Evolutionary conservation across 2,113 vertebrate genomes (phyloP).

Genomic region (Hyperoodon ampullatus): DNA sequence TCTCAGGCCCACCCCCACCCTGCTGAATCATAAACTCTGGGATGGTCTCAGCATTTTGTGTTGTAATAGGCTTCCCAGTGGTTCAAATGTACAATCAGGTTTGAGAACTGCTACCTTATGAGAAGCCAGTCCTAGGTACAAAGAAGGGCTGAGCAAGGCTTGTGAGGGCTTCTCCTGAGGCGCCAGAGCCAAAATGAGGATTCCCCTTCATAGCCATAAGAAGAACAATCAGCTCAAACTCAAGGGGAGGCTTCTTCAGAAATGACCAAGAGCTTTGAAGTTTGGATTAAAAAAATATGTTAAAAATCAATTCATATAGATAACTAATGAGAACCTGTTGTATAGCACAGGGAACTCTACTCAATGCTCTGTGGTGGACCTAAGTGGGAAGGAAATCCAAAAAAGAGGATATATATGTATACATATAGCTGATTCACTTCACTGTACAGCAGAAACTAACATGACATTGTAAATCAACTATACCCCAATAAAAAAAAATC

Average conservation of each 20-base stretch:
- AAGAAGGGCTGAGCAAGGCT: background rate
- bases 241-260: background rate
- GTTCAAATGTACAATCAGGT: background rate
- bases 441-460: no score
- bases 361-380: no score
- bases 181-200: background rate
- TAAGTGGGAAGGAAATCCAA: no score
- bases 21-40: background rate
- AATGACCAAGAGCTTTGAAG: background rate
- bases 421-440: no score
- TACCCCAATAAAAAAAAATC: background rate
- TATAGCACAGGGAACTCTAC: no score
- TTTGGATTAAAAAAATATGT: background rate
- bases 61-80: background rate
- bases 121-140: background rate
- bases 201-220: background rate
- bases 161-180: background rate
- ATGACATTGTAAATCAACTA: no score
- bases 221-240: background rate
- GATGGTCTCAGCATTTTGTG: background rate
- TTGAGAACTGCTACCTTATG: background rate
- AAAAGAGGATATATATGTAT: no score
- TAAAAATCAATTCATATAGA: background rate
- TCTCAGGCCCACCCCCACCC: background rate
- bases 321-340: no score